These are phyloP conservation scores for Pelodytes ibericus DNA, from an alignment of 2,797 vertebrate species.

Conservation along the genomic window DNA sequence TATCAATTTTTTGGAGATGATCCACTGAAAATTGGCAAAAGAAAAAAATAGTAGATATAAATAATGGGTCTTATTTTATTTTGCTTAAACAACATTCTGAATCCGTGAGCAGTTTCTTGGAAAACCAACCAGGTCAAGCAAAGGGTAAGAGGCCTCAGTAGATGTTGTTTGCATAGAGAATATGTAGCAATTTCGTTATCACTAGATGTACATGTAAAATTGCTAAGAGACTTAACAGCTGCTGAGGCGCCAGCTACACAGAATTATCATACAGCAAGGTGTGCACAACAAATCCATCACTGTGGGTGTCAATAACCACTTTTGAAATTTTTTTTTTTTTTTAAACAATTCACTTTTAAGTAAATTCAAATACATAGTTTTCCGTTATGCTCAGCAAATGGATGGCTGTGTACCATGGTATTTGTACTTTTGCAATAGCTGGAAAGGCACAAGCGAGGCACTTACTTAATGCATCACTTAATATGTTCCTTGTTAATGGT, in stretches of 20 bases:
- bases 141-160: not conserved
- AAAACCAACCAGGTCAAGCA: conserved; percentile 3
- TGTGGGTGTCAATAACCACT: no score
- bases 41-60: not conserved
- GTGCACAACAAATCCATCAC: no score
- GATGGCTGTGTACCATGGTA: no score
- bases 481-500: no score
- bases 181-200: conserved; percentile 5
- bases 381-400: no score
- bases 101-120: conserved; percentile 8
- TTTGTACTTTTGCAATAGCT: no score
- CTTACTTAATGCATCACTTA: no score
- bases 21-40: conserved; percentile 13
- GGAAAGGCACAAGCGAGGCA: no score
- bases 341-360: no score
- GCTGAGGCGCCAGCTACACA: not conserved
- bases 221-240: not conserved
- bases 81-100: not conserved
- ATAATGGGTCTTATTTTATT: conserved; percentile 5
- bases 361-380: no score
- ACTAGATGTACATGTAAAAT: not conserved
- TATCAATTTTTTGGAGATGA: conserved; percentile 3
- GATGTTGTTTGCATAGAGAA: not conserved
- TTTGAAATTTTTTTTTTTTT: no score
- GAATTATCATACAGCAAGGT: no score